Evolutionary conservation across 2,797 vertebrate genomes (phyloP), one percentile per base, ranked within the genome.

Genomic region (Sebastes diploproa): DNA sequence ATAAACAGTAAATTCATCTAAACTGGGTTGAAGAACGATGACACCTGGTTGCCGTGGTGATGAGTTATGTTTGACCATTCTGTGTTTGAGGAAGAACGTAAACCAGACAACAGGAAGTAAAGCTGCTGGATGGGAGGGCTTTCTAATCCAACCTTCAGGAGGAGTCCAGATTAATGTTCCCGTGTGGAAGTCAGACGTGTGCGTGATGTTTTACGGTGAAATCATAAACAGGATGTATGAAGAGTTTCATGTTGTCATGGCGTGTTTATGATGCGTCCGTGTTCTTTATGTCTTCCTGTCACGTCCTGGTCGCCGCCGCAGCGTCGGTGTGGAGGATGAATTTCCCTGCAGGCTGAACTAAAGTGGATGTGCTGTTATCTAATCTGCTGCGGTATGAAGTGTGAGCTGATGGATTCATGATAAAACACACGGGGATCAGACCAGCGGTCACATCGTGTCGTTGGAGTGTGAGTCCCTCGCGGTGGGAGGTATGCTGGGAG

Each of bases 321-420:
- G 54, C 34, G 36, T 54, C 42, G 1, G 3, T 29, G 50, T 29
- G 34, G 34, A 13, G 64, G 66, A 75, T 66, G 75, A 71, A 78
- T 85, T 85, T 86, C 86, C 89, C 91, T 67, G 86, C 85, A 80
- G 88, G 86, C 86, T 65, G 56, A 78, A 78, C 78, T 75, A 83
- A 89, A 88, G 83, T 69, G 72, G 77, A 75, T 85, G 42, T 71
- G 65, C 78, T 82, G 77, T 75, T 67, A 79, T 86, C 84, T 89
- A 66, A 88, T 85, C 80, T 86, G 77, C 75, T 7, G 78, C 78
- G 50, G 81, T 27, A 61, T 80, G 87, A 84, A 75, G 77, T 54
- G 76, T 13, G 80, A 78, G 80, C 66, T 46, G 79, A 88, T 87
- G 58, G 91, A 86, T 84, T 83, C 81, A n/a, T 52, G 86, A 86